Evolutionary conservation across 2,113 vertebrate species (phyloP), one percentile per base, ranked within the genome.

Genomic region (Oryzias woworae): DNA sequence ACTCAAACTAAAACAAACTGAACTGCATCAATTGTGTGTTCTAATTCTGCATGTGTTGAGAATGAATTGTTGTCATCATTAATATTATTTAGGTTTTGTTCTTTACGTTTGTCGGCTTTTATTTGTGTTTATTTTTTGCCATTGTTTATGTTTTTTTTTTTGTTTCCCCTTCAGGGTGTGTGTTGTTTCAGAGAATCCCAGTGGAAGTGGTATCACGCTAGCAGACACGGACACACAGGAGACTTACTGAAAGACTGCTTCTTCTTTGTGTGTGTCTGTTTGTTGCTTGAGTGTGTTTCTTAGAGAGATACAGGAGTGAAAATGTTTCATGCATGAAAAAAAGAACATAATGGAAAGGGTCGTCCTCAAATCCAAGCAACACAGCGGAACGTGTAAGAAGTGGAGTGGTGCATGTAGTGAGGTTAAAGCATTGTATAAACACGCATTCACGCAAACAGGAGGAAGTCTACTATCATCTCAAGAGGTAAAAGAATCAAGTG

Each of bases 131-230:
- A 87, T 72, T 80, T 88, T 71, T 78, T 92, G 91, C 87, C 80
- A 42, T 84, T 90, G 84, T 89, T 85, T 81, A 85, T 94, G 89
- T 93, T 89, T 89, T 93, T 88, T 88, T 89, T 95, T 90, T 94
- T 76, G 91, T 84, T 93, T 95, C 94, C 93, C 87, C 94, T 95
- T 96, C 94, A 97, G 95, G 95, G 92, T 96, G 96, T 96, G 95
- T 95, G 91, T 95, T 96, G 91, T 97, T 95, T 96, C 94, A 96
- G 94, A 96, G 93, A 93, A 93, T 94, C 88, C 95, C 95, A 89
- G 92, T 95, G 94, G 95, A 96, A 92, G 93, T 85, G 87, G 75
- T 89, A 66, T 85, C 83, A 71, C 59, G 53, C 77, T 89, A 85
- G 82, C 26, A 81, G 81, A 82, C 66, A 80, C 36, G 85, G 73